Evolutionary conservation across 2,797 vertebrate species (phyloP), one percentile per base, ranked within the genome.

Genomic region (Myripristis murdjan): DNA sequence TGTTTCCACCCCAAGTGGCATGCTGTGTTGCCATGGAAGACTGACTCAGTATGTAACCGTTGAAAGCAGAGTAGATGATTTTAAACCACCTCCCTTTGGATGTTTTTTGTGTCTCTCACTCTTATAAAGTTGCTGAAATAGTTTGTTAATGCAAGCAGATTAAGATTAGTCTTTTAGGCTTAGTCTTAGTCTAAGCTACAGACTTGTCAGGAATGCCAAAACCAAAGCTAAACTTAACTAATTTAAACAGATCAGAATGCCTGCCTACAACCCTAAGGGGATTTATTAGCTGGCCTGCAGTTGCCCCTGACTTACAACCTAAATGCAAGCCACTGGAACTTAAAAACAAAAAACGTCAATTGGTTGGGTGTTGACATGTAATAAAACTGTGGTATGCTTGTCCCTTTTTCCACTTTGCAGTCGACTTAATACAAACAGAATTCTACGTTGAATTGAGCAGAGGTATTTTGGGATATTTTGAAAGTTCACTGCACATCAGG

Each of bases 251-350:
- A 20, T 43, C 22, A 24, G 37, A 2, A 12, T 56, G 33, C 4
- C 22, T 49, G 1, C 1, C 5, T 35, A 43, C 12, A 65, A 43
- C 23, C 1, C 2, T 41, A 14, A 1, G 6, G 55, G 35, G 10
- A 24, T 65, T 65, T 28, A 35, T 48, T 4, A 11, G n/a, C 12
- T 64, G 6, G 15, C 1, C 39, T 24, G 9, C 16, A 20, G 26
- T 54, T 59, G 37, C 10, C n/a, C 24, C 55, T 71, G 48, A 23
- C 43, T 59, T 24, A 44, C 55, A 52, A 37, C 28, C 24, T 22
- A 26, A 23, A 62, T 22, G 59, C 24, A 63, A 53, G 33, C 0
- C 18, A 31, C 31, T 23, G 12, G 18, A 16, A n/a, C 16, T 56
- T 33, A 9, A 11, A 26, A 33, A 23, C 46, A 16, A 28, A 28